phyloP scores from a whole-genome alignment of 2,888 invertebrate genomes.

The Pterobdella sp. region DNA sequence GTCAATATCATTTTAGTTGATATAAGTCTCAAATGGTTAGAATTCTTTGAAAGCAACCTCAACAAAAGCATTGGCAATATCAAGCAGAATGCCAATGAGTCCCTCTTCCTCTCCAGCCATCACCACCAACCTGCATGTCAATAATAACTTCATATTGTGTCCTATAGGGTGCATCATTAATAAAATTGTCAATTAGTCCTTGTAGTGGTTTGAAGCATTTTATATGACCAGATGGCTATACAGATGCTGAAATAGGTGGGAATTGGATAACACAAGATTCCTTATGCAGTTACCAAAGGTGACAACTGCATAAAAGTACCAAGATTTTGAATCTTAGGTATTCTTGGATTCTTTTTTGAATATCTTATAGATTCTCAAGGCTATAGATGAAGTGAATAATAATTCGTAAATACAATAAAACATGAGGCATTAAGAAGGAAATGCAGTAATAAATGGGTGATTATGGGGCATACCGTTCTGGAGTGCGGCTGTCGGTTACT shows the following conservation, averaged over 20 bases:
- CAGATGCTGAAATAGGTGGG: no score
- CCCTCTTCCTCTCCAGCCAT: constrained; percentile 23
- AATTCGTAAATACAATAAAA: not conserved
- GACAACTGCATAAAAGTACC: no score
- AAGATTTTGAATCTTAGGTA: not conserved
- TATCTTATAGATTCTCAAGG: no score
- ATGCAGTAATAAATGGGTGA: not conserved
- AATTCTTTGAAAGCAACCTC: no score
- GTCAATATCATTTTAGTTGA: not conserved
- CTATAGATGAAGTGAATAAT: not conserved
- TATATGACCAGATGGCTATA: no score
- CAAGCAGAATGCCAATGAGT: constrained; percentile 12
- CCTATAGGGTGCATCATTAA: not conserved
- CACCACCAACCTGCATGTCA: constrained; percentile 16
- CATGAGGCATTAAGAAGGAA: constrained; percentile 9
- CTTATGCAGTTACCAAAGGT: no score
- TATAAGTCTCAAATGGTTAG: no score
- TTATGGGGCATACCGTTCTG: constrained; percentile 31
- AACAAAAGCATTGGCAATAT: constrained; percentile 12
- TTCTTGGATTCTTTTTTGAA: not conserved
- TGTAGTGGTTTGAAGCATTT: no score
- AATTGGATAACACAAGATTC: no score
- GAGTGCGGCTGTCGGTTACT: constrained; percentile 31
- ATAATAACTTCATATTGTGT: not conserved
- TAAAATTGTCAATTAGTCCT: no score